Base-by-base conservation (phyloP, 2,797 vertebrate genomes). In the Lacerta agilis region DNA sequence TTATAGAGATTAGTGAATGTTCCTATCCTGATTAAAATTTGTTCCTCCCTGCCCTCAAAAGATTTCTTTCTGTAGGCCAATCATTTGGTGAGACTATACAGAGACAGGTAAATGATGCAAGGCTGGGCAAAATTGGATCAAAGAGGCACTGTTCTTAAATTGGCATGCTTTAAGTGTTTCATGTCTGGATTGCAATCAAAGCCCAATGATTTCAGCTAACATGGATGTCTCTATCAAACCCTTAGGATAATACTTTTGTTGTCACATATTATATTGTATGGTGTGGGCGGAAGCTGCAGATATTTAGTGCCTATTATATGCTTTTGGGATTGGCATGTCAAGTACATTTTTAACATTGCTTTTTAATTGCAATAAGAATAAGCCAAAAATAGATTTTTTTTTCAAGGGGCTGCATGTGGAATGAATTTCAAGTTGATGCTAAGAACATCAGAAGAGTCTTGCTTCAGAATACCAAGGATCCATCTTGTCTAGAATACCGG, bases 111-210 rank as follows among this genome's bases (percentile, higher is more conserved):
- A 79, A 79, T 33, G 45, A 92, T 67, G 66, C 89, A 91, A 91
- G 73, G 77, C 87, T 89, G 92, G 90, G 83, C 87, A 80, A 94
- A 79, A 92, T 64, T 90, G 92, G 88, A 89, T 82, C 49, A 92
- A 87, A 89, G 79, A 93, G 88, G 58, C 49, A 88, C 84, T 94
- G 94, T 94, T 95, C 95, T 94, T 94, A 93, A 93, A 64, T 64
- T 64, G 61, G 61, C 61, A 23, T 23, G 61, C 90, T 77, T 75
- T 45, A 92, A 93, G 91, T 71, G 80, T 87, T 91, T 91, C 87
- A 76, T 79, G 33, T 89, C 88, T 95, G 93, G 94, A 92, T 84
- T 64, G 67, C 84, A 94, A 94, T 95, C 92, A 94, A 95, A 95
- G 93, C 75, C 82, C 61, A 89, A 89, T 88, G 88, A 88, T 91